Conservation (phyloP, 2,113 vertebrate species). For the Myocastor coypus region DNA sequence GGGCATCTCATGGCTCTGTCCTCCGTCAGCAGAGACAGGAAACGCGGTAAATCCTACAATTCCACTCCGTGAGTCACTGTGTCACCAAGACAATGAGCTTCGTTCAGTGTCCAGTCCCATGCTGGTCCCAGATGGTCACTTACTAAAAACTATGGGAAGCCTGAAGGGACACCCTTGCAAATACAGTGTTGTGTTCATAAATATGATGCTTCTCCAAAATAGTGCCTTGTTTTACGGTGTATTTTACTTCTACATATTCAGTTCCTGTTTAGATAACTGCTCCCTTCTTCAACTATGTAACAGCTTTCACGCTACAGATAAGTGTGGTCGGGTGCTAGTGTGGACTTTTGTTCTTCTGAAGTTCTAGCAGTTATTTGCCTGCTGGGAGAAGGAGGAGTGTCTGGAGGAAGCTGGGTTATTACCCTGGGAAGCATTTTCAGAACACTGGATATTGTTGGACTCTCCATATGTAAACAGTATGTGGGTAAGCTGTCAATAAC, state of each 20-base stretch:
- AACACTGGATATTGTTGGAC: not conserved
- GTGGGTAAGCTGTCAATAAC: not conserved
- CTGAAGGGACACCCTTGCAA: not conserved
- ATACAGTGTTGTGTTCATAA: not conserved
- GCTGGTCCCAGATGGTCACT: not conserved
- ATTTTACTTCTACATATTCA: constrained; percentile 16
- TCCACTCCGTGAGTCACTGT: not conserved
- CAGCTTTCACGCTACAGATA: not conserved
- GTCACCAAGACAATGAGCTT: not conserved
- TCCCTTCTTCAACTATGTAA: not conserved
- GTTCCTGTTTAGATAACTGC: not conserved
- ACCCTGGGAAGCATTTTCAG: not conserved
- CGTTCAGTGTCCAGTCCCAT: no score
- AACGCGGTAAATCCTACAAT: no score
- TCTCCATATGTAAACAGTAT: not conserved
- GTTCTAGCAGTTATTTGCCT: not conserved
- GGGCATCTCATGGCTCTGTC: not conserved
- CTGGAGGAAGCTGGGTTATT: not conserved
- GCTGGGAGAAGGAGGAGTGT: not conserved
- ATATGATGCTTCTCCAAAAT: not conserved
- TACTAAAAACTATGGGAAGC: not conserved
- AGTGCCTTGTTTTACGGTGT: not conserved
- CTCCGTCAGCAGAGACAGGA: not conserved
- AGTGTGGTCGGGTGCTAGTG: not conserved
- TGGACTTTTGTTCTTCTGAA: not conserved